Percentiles rank a stretch among this genome's conserved stretches.
These are phyloP conservation scores for Acronicta psi DNA, from an alignment of 2,888 invertebrate species.

Conservation along the genomic window DNA sequence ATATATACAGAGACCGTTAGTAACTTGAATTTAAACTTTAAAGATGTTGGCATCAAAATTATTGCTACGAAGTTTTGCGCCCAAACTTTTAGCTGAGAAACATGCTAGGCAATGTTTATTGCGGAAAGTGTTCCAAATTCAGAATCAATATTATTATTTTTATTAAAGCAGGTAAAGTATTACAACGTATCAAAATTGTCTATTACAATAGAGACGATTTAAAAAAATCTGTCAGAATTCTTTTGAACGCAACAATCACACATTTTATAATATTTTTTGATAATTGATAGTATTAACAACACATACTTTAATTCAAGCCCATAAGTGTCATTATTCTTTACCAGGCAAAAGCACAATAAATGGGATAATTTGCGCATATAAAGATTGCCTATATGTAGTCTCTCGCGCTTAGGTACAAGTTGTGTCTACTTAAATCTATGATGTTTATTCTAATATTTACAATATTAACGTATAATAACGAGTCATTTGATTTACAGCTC, in stretches of 20 bases:
- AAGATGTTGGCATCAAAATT: slow-evolving; percentile 86
- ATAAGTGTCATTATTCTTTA: background rate
- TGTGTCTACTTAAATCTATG: slow-evolving; percentile 84
- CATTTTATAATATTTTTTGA: too few species aligned
- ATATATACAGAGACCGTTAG: slow-evolving; percentile 82
- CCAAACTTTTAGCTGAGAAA: slow-evolving; percentile 63
- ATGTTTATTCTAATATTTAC: slow-evolving; percentile 84
- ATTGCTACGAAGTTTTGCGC: slow-evolving; percentile 84
- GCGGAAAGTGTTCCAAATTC: slow-evolving; percentile 20
- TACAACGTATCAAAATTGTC: too few species aligned
- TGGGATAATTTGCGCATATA: background rate
- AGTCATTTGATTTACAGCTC: slow-evolving; percentile 74
- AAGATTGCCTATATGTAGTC: slow-evolving; percentile 29
- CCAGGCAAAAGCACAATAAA: background rate
- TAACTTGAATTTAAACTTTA: slow-evolving; percentile 77
- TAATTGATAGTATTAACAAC: too few species aligned
- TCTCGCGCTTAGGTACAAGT: slow-evolving; percentile 77
- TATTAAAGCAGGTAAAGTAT: too few species aligned
- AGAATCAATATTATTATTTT: slow-evolving; percentile 8
- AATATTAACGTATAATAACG: slow-evolving; percentile 81
- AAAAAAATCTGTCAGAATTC: too few species aligned
- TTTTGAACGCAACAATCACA: too few species aligned
- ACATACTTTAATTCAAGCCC: too few species aligned
- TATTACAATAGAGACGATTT: too few species aligned
- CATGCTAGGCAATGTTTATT: slow-evolving; percentile 37